Percentiles rank a stretch among this genome's conserved stretches.
Evolutionary conservation across 2,113 vertebrate species (phyloP).

Genomic region (Mirza zaza): DNA sequence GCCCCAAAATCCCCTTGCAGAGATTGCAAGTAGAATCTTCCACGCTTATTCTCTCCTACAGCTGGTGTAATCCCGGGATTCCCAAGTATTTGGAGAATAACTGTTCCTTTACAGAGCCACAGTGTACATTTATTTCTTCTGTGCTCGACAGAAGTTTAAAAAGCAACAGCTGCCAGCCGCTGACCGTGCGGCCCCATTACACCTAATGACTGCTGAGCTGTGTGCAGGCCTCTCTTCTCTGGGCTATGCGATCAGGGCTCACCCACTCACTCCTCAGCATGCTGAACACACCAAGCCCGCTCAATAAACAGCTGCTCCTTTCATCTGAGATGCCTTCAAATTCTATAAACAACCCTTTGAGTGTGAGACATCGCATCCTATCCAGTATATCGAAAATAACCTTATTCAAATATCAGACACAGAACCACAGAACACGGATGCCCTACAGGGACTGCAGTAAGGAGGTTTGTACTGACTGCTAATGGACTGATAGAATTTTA

Average conservation of each 20-base stretch:
- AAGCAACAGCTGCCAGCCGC: not conserved
- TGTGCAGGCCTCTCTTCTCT: not conserved
- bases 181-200: not conserved
- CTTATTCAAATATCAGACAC: not conserved
- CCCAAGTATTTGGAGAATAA: not conserved
- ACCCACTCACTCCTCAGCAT: not conserved
- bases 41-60: not conserved
- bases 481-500: not conserved
- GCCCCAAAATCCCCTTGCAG: not conserved
- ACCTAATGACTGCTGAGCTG: rapidly evolving
- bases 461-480: not conserved
- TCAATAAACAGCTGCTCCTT: not conserved
- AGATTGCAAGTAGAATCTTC: not conserved
- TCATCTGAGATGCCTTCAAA: not conserved
- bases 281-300: too few relatives aligned
- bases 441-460: rapidly evolving
- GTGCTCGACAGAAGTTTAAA: not conserved
- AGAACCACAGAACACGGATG: not conserved
- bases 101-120: not conserved
- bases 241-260: not conserved
- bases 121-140: not conserved
- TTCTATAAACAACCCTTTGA: not conserved
- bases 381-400: not conserved
- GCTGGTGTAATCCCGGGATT: not conserved
- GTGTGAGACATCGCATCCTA: not conserved